These are phyloP conservation scores for Calliphora vomitoria DNA, from an alignment of 2,888 invertebrate genomes.

Conservation along the genomic window DNA sequence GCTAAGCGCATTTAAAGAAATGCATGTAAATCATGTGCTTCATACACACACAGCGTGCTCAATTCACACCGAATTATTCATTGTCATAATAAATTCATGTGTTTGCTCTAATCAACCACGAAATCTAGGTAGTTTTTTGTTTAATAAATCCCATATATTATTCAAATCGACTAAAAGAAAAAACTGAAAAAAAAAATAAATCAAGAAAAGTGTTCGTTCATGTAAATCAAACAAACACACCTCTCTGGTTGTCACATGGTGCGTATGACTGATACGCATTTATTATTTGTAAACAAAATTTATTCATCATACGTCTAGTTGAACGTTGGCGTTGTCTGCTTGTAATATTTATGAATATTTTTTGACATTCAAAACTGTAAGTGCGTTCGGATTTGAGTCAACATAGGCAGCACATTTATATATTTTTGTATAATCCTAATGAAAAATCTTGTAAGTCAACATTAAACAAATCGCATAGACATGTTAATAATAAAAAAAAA, in stretches of 20 bases:
- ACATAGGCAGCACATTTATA: not conserved
- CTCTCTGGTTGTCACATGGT: not conserved
- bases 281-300: not conserved
- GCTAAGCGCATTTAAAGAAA: too few species aligned
- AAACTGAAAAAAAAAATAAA: not conserved
- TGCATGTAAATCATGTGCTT: too few species aligned
- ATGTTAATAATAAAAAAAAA: not conserved
- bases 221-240: not conserved
- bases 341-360: not conserved
- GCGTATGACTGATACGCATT: constrained; percentile 28
- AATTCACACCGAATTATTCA: not conserved
- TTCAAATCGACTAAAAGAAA: not conserved
- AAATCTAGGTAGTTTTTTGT: not conserved
- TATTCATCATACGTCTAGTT: constrained; percentile 23
- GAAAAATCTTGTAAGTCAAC: not conserved
- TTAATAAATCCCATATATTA: not conserved
- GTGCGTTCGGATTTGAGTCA: not conserved
- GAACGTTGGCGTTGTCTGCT: not conserved
- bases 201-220: not conserved
- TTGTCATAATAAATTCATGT: not conserved
- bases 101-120: not conserved
- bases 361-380: not conserved
- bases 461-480: constrained; percentile 6
- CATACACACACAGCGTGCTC: too few species aligned
- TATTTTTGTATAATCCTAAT: constrained; percentile 3